phyloP scores from a whole-genome alignment of 2,113 vertebrate genomes.

The Sinocyclocheilus maitianheensis region DNA sequence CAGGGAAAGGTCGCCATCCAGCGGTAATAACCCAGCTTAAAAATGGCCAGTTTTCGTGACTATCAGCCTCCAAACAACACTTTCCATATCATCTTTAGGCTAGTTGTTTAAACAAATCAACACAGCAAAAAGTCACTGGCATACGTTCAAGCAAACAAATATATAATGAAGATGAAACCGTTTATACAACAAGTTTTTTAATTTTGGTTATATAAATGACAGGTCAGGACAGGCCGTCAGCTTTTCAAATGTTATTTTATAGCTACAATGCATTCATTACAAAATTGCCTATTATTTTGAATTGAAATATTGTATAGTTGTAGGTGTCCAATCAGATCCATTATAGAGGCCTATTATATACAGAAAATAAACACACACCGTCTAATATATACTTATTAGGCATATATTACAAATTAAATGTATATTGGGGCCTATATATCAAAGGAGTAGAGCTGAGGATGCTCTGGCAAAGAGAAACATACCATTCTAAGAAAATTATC shows the following conservation, averaged over 20 bases:
- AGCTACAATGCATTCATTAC: too few species aligned
- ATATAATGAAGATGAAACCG: too few species aligned
- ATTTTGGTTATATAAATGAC: too few species aligned
- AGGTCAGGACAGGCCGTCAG: too few species aligned
- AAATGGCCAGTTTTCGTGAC: neutral
- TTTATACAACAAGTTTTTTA: too few species aligned
- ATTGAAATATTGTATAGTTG: neutral
- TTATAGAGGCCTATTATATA: neutral
- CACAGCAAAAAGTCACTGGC: neutral
- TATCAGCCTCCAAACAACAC: too few species aligned
- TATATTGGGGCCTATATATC: neutral
- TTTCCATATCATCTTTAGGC: too few species aligned
- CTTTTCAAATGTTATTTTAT: too few species aligned
- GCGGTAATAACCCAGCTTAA: neutral
- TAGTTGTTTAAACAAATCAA: too few species aligned
- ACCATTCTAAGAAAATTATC: neutral
- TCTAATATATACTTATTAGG: neutral
- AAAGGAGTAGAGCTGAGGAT: neutral
- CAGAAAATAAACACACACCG: neutral
- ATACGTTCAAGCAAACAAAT: neutral
- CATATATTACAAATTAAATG: neutral
- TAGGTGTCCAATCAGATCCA: too few species aligned
- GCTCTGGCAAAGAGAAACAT: neutral
- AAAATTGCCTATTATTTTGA: too few species aligned
- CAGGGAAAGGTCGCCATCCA: conserved; percentile 23